phyloP scores from a whole-genome alignment of 2,797 vertebrate species.

The Discoglossus pictus region DNA sequence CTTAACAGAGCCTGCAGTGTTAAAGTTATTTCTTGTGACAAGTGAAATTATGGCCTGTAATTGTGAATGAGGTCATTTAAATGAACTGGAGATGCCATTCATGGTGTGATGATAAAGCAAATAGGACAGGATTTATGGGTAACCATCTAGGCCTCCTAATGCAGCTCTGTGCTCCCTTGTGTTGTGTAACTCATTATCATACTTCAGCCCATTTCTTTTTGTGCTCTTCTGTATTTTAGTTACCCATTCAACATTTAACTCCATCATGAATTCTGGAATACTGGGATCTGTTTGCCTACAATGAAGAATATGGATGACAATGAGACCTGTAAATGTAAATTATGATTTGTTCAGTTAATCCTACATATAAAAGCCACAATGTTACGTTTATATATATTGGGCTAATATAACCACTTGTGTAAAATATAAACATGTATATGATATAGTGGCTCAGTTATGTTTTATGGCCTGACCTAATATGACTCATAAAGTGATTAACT shows the following conservation, averaged over 20 bases:
- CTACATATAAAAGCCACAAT: too few species aligned
- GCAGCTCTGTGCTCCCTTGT: slow-evolving; percentile 22
- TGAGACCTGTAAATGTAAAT: too few species aligned
- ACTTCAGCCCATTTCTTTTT: slow-evolving; percentile 23
- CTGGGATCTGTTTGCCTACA: too few species aligned
- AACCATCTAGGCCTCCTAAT: background rate
- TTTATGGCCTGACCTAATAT: background rate
- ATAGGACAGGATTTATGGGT: slow-evolving; percentile 23
- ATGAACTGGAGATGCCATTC: slow-evolving; percentile 25
- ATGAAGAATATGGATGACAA: too few species aligned
- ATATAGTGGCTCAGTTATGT: slow-evolving; percentile 2
- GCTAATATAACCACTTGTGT: slow-evolving; percentile 4
- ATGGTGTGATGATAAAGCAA: slow-evolving; percentile 15
- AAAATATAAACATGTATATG: slow-evolving; percentile 1
- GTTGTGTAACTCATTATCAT: slow-evolving; percentile 32
- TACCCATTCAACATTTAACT: too few species aligned
- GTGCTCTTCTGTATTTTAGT: too few species aligned
- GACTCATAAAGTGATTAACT: background rate
- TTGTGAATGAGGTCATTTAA: slow-evolving; percentile 30
- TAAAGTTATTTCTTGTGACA: slow-evolving; percentile 26
- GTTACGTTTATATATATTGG: slow-evolving; percentile 8
- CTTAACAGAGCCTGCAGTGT: slow-evolving; percentile 19
- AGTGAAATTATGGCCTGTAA: slow-evolving; percentile 26
- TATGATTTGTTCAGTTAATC: too few species aligned
- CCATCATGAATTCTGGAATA: too few species aligned